Conservation (phyloP, 2,113 vertebrate species). For the Myiagra hebetior region DNA sequence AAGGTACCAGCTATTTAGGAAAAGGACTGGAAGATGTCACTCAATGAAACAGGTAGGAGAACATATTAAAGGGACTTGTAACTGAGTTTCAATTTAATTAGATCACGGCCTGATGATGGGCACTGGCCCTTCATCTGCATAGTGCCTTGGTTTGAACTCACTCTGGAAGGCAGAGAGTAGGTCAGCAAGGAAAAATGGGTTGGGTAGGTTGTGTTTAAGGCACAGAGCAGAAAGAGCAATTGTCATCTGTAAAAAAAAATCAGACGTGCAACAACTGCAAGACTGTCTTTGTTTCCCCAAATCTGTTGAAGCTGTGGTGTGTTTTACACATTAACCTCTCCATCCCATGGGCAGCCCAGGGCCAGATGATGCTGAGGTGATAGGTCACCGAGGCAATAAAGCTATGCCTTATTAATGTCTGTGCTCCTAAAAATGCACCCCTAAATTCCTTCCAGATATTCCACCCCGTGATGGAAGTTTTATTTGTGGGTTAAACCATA, state of each 20-base stretch:
- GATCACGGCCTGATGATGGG: background rate
- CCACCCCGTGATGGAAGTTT: background rate
- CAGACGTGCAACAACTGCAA: background rate
- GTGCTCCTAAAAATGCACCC: background rate
- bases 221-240: background rate
- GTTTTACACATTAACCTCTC: constrained; percentile 33
- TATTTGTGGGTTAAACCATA: constrained; percentile 48
- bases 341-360: background rate
- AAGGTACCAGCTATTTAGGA: background rate
- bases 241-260: background rate
- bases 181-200: background rate
- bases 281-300: background rate
- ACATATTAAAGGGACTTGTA: background rate
- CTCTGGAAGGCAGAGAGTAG: background rate
- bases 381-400: constrained; percentile 10
- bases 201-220: background rate
- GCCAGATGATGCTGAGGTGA: background rate
- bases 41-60: background rate
- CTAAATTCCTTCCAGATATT: constrained; percentile 57
- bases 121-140: background rate
- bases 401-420: constrained; percentile 7
- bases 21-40: background rate
- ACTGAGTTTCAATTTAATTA: background rate
- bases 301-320: background rate
- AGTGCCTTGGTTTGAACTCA: background rate